Evolutionary conservation across 2,113 vertebrate species (phyloP).

Genomic region (Callipepla californica): DNA sequence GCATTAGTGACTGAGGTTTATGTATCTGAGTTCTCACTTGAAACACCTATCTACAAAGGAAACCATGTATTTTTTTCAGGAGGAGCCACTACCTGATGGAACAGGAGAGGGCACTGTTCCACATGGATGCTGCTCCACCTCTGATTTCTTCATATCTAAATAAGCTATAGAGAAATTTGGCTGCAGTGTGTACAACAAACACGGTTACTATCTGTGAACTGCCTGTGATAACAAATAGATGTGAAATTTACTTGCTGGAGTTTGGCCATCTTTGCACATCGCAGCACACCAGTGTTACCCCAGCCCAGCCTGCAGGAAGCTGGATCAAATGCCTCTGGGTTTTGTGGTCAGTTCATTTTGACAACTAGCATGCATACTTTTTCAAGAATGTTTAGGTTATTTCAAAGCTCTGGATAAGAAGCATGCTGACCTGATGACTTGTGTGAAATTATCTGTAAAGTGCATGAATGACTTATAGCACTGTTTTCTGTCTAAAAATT

Average conservation of each 20-base stretch:
- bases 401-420: not conserved
- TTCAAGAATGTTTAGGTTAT: not conserved
- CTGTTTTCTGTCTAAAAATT: not conserved
- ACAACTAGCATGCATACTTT: not conserved
- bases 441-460: not conserved
- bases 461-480: not conserved
- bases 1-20: not conserved
- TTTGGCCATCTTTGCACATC: not conserved
- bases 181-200: not conserved
- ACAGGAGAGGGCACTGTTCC: not conserved
- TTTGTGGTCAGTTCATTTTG: not conserved
- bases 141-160: not conserved
- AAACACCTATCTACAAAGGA: not conserved
- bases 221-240: rapidly evolving
- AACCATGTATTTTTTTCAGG: not conserved
- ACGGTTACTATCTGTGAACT: rapidly evolving
- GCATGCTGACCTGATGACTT: not conserved
- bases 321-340: not conserved
- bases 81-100: rapidly evolving
- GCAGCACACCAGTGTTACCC: rapidly evolving
- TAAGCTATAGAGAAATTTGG: not conserved
- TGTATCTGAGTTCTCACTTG: not conserved
- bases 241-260: not conserved
- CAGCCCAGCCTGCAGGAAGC: not conserved
- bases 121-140: rapidly evolving